A percentile compares a stretch with the other conserved stretches of the same genome.
phyloP scores from a whole-genome alignment of 2,113 vertebrate species.

The Alces alces region DNA sequence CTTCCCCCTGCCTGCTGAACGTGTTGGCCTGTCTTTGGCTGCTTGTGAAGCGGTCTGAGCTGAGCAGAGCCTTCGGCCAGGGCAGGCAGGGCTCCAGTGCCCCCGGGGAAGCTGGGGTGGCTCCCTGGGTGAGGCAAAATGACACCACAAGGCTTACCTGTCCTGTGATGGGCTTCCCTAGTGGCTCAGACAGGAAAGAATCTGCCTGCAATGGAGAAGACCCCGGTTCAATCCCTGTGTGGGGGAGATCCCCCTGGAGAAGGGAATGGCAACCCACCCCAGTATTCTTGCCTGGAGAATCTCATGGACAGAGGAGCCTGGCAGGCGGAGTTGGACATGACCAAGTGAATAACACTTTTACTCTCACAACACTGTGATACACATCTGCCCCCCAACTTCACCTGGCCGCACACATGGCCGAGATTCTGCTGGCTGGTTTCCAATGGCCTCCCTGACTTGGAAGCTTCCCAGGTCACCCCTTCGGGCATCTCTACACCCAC shows the following conservation, averaged over 20 bases:
- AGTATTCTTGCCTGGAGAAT: neutral
- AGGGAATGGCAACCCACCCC: neutral
- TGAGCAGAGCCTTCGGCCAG: neutral
- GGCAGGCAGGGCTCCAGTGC: neutral
- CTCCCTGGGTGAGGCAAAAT: too few species aligned
- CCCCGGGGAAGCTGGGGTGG: neutral
- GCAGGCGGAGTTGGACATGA: too few species aligned
- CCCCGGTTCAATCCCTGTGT: neutral
- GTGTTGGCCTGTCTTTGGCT: neutral
- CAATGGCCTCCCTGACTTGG: too few species aligned
- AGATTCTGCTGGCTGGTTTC: neutral
- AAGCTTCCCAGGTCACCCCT: neutral
- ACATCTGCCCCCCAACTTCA: fast-evolving
- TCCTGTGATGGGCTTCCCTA: neutral
- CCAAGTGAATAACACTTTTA: too few species aligned
- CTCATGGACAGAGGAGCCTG: too few species aligned
- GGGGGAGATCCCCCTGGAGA: neutral
- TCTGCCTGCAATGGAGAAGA: neutral
- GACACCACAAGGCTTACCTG: neutral
- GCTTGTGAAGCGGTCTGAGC: too few species aligned
- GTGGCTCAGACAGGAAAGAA: neutral
- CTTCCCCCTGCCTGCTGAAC: neutral
- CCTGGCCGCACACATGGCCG: neutral
- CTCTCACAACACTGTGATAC: neutral
- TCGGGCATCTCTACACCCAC: neutral